Conservation (phyloP, 2,113 vertebrate species). For the Carassius auratus region DNA sequence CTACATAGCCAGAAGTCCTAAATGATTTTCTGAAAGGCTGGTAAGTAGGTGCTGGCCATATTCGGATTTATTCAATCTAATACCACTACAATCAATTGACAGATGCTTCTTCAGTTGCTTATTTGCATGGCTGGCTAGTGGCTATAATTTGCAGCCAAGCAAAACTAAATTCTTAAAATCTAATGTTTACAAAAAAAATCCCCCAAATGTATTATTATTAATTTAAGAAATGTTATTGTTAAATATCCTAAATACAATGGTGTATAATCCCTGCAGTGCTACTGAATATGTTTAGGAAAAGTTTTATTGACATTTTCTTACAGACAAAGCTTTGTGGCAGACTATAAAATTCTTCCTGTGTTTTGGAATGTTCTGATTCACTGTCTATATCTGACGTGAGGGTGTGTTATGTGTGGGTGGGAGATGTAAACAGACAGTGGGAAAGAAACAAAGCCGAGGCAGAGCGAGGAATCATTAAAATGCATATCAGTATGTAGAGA, state of each 20-base stretch:
- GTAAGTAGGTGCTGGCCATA: neutral
- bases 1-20: neutral
- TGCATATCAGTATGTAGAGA: neutral
- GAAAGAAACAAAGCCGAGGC: slow-evolving; percentile 1
- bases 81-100: too few species aligned
- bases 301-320: neutral
- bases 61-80: neutral
- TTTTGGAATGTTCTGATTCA: slow-evolving; percentile 1
- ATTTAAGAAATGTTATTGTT: neutral
- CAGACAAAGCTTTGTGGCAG: neutral
- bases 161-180: neutral
- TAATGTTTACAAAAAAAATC: neutral
- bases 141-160: neutral
- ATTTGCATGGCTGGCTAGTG: neutral
- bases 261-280: neutral
- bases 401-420: slow-evolving; percentile 16
- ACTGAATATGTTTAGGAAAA: neutral
- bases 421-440: slow-evolving; percentile 5
- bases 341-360: neutral
- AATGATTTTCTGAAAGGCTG: neutral
- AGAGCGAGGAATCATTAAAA: neutral
- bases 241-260: neutral
- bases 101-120: neutral
- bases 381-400: neutral
- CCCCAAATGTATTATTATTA: neutral